Conservation (phyloP, 2,797 vertebrate genomes). For the Apogon hyalosoma region DNA sequence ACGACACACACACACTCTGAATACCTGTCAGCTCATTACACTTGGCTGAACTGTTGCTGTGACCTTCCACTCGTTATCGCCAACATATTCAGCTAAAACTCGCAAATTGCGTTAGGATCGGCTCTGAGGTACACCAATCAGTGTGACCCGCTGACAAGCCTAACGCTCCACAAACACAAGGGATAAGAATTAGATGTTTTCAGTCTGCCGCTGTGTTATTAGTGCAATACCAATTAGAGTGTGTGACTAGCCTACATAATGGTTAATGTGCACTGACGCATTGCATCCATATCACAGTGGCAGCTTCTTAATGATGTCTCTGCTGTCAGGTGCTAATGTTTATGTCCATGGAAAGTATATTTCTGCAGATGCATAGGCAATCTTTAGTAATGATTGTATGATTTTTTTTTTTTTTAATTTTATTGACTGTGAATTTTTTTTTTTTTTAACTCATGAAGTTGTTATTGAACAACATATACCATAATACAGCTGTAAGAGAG, state of each 20-base stretch:
- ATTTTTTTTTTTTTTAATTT: not conserved
- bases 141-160: conserved; percentile 61
- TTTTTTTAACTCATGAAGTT: no score
- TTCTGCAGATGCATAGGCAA: not conserved
- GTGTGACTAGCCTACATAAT: conserved; percentile 35
- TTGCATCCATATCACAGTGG: conserved; percentile 27
- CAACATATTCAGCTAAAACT: conserved; percentile 41
- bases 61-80: conserved; percentile 70
- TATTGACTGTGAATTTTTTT: no score
- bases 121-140: conserved; percentile 61
- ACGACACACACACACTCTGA: conserved; percentile 15
- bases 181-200: conserved; percentile 34
- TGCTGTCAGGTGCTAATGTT: conserved; percentile 34
- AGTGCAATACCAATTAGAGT: conserved; percentile 69
- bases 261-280: conserved; percentile 13
- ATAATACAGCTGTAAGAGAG: no score
- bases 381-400: not conserved
- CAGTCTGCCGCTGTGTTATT: conserved; percentile 51
- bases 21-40: conserved; percentile 65
- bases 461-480: no score
- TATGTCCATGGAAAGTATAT: not conserved
- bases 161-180: conserved; percentile 12
- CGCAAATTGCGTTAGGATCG: conserved; percentile 53
- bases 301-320: conserved; percentile 31
- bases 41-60: conserved; percentile 53